Percentiles rank a stretch among this genome's conserved stretches.
Conservation (phyloP, 2,888 invertebrate genomes). For the Caenorhabditis afra region DNA sequence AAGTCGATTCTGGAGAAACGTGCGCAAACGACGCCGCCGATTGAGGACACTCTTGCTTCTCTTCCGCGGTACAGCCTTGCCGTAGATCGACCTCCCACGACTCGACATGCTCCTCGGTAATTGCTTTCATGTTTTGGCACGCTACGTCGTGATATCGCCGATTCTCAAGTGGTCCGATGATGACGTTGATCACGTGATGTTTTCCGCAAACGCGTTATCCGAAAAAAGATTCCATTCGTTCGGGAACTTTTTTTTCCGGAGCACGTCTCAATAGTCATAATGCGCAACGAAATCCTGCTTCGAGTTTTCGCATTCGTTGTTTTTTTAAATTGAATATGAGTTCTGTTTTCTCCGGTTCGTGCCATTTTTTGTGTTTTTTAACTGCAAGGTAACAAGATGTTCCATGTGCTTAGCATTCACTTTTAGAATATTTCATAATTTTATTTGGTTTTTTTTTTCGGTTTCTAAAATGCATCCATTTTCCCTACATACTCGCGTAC, state of each 20-base stretch:
- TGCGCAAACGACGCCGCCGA: slow-evolving; percentile 25
- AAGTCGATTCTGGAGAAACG: slow-evolving; percentile 26
- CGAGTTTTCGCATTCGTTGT: too few species aligned
- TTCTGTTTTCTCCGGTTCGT: too few species aligned
- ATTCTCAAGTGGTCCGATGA: slow-evolving; percentile 42
- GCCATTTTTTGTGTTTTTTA: too few species aligned
- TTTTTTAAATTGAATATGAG: too few species aligned
- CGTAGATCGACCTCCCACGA: slow-evolving; percentile 54
- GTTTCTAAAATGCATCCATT: too few species aligned
- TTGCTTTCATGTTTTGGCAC: slow-evolving; percentile 49
- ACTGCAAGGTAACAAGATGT: too few species aligned
- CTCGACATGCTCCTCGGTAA: slow-evolving; percentile 53
- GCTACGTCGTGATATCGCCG: slow-evolving; percentile 34
- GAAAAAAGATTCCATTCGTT: background rate
- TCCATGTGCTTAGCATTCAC: too few species aligned
- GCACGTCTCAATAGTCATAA: too few species aligned
- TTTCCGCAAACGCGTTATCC: background rate
- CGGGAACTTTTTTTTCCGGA: background rate
- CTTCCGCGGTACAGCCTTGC: slow-evolving; percentile 19
- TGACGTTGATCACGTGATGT: slow-evolving; percentile 35
- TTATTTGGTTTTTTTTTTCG: too few species aligned
- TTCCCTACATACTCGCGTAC: too few species aligned
- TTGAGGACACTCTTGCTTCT: background rate
- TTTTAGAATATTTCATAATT: too few species aligned
- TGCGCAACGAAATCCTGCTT: too few species aligned